Conservation (phyloP, 2,888 invertebrate species). For the Zeuzera pyrina region DNA sequence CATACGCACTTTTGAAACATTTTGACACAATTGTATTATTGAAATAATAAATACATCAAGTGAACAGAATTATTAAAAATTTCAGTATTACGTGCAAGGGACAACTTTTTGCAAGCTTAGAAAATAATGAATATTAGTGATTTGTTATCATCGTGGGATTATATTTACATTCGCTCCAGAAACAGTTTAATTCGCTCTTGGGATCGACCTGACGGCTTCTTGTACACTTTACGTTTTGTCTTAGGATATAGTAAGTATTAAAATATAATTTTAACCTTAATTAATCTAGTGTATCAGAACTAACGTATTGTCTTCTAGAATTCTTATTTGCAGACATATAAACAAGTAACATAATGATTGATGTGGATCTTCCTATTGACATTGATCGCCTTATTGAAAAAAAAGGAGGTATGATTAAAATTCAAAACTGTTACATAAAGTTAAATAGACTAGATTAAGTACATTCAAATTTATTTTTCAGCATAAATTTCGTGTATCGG, state of each 20-base stretch:
- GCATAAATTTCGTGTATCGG: too few relatives aligned
- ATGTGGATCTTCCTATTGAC: constrained; percentile 20
- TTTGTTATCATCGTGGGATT: constrained; percentile 26
- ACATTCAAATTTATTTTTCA: too few relatives aligned
- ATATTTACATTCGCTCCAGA: constrained; percentile 33
- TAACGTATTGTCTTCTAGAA: too few relatives aligned
- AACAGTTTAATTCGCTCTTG: constrained; percentile 48
- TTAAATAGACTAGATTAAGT: too few relatives aligned
- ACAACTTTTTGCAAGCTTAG: background rate
- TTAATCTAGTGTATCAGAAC: too few relatives aligned
- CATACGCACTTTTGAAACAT: too few relatives aligned
- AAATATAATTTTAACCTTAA: background rate
- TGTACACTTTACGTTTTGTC: constrained; percentile 26
- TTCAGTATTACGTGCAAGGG: background rate
- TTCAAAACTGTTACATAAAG: background rate
- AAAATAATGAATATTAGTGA: constrained; percentile 22
- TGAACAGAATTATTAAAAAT: background rate
- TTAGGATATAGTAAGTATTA: constrained; percentile 35
- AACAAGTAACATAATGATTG: constrained; percentile 9
- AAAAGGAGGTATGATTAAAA: background rate
- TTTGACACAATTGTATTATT: constrained; percentile 1
- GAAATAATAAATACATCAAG: background rate
- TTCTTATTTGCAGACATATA: too few relatives aligned
- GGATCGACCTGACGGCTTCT: constrained; percentile 43
- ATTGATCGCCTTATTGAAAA: constrained; percentile 5